phyloP scores from a whole-genome alignment of 64 coral and sea anemone species.

The Stylophora pistillata region DNA sequence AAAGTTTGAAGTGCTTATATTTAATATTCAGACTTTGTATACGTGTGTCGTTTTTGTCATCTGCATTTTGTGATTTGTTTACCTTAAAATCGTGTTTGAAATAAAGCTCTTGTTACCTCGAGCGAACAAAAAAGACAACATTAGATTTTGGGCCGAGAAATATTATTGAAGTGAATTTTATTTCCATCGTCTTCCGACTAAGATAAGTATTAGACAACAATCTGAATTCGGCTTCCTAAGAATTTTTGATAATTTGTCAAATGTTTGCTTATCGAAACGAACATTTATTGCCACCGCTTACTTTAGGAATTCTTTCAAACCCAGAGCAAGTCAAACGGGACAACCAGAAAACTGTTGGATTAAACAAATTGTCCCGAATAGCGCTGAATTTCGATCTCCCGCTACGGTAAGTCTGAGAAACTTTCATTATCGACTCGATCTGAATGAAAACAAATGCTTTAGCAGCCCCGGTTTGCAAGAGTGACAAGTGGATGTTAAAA shows the following conservation, averaged over 20 bases:
- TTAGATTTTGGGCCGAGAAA: too few relatives aligned
- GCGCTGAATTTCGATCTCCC: neutral
- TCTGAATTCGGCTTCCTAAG: neutral
- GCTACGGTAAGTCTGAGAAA: neutral
- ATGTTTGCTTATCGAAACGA: constrained; percentile 16
- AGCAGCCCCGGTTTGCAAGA: neutral
- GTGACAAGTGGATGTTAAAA: neutral
- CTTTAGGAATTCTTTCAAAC: constrained; percentile 16
- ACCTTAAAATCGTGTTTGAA: neutral
- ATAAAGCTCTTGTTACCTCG: too few relatives aligned
- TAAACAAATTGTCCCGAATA: neutral
- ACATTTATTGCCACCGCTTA: neutral
- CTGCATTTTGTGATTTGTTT: constrained; percentile 6
- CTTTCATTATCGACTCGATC: neutral
- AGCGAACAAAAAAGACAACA: too few relatives aligned
- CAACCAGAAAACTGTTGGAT: neutral
- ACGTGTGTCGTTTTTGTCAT: neutral
- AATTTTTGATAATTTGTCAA: constrained; percentile 3
- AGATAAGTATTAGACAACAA: neutral
- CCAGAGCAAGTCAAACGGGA: neutral
- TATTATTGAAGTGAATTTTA: too few relatives aligned
- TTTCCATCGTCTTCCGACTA: too few relatives aligned
- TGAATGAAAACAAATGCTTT: neutral
- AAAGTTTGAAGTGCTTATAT: neutral
- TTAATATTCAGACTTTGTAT: neutral